Percentiles rank a stretch among this genome's conserved stretches.
These are phyloP conservation scores for Protosalanx chinensis DNA, from an alignment of 2,797 vertebrate genomes.

Conservation along the genomic window DNA sequence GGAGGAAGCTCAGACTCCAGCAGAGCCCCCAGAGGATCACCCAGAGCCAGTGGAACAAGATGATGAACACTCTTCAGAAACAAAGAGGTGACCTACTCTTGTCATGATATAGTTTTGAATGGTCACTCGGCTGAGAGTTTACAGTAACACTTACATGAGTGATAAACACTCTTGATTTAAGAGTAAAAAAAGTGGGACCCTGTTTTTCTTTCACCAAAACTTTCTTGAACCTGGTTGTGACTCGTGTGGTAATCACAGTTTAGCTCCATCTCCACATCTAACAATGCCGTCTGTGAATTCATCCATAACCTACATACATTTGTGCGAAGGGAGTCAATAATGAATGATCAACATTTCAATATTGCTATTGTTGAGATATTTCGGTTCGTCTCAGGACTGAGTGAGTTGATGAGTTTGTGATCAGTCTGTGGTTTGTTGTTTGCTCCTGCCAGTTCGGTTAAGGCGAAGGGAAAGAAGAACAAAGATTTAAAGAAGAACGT, in stretches of 20 bases:
- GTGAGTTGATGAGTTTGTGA: neutral
- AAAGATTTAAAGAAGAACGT: conserved; percentile 73
- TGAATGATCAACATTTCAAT: no score
- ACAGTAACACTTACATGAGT: no score
- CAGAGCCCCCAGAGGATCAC: conserved; percentile 23
- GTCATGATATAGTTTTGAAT: neutral
- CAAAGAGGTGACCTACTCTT: conserved; percentile 58
- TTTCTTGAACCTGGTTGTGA: no score
- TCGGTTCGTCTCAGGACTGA: neutral
- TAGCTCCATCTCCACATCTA: neutral
- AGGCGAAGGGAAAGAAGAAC: conserved; percentile 82
- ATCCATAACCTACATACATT: no score
- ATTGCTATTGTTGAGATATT: neutral
- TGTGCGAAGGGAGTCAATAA: no score
- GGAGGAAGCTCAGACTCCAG: conserved; percentile 23
- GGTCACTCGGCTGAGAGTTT: no score
- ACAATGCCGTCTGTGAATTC: no score
- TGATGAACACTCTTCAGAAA: conserved; percentile 40
- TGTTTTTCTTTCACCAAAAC: no score
- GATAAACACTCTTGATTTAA: no score
- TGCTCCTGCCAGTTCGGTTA: conserved; percentile 67
- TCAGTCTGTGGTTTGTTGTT: neutral
- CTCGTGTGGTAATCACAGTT: neutral
- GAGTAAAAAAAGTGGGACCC: no score
- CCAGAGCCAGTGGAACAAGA: conserved; percentile 48